Evolutionary conservation across 2,888 invertebrate species (phyloP), one percentile per base, ranked within the genome.

Genomic region (Diplazon laetatorius): DNA sequence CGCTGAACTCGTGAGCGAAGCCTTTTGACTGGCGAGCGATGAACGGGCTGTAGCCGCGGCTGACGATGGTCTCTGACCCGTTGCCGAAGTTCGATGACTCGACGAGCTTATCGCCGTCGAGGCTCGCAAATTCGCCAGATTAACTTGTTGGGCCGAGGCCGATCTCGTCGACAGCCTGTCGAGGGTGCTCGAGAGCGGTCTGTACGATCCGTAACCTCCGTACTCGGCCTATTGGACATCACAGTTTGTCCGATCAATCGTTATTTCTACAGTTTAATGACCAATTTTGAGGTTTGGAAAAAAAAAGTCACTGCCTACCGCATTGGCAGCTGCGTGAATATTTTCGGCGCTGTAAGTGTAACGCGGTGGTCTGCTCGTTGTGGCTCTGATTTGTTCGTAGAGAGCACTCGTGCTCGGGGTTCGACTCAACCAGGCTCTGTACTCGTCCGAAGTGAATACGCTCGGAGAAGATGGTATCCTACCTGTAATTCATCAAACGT

Each of bases 281-380:
- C n/a, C 16, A 8, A 9, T 14, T 30, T 6, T 25, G 18, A 18
- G 10, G 10, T 44, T 6, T 12, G 9, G 16, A 68, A 5, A 42
- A 39, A 3, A n/a, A n/a, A n/a, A n/a, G n/a, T n/a, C n/a, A 1
- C 30, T 57, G 14, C 62, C 52, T 92, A 97, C 97, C 92, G 97
- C 96, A 91, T 95, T 95, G 52, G 95, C 93, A 60, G 96, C 96
- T 84, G 96, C 96, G 82, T 96, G 96, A 85, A 97, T 96, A 89
- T 97, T 97, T 92, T 98, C 97, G 39, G 97, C 97, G 86, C 97
- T 97, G 92, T 96, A 97, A 18, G 96, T 96, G 88, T 96, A 96
- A 84, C 96, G 93, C 81, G 95, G 95, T 25, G 95, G 94, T 82
- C 95, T 93, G 83, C 96, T 96, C 78, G 96, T 93, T 55, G 96